Percentiles rank a stretch among this genome's conserved stretches.
These are phyloP conservation scores for Platalea minor DNA, from an alignment of 2,797 vertebrate genomes.

Conservation along the genomic window DNA sequence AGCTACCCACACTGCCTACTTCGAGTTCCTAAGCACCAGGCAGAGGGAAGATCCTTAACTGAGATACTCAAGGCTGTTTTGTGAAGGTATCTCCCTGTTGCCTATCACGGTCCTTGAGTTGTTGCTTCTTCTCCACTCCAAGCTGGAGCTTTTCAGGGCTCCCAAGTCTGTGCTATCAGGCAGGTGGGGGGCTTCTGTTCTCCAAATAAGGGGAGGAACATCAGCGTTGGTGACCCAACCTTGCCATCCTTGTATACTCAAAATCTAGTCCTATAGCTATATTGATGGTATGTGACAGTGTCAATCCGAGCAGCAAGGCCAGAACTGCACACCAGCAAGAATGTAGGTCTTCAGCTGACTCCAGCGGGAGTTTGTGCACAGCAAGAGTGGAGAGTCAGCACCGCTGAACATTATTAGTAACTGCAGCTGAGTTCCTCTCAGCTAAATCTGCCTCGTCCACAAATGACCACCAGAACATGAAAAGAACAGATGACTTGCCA, in stretches of 20 bases:
- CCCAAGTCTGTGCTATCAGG: neutral
- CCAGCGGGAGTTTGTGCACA: neutral
- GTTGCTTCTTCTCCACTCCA: neutral
- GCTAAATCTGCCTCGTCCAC: neutral
- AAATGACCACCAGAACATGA: slow-evolving; percentile 24
- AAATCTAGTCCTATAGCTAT: neutral
- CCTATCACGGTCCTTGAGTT: neutral
- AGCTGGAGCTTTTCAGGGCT: neutral
- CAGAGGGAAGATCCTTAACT: neutral
- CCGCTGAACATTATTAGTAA: neutral
- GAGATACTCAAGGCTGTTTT: neutral
- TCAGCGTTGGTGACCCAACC: neutral
- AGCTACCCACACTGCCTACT: neutral
- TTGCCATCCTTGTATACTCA: neutral
- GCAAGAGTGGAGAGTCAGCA: neutral
- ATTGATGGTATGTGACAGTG: rapidly evolving
- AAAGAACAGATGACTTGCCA: neutral
- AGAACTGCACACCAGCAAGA: neutral
- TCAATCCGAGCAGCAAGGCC: neutral
- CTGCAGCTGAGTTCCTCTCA: neutral
- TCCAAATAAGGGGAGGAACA: neutral
- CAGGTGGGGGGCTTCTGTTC: neutral
- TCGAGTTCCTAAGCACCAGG: neutral
- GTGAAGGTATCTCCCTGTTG: neutral
- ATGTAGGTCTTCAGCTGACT: neutral